Base-by-base conservation (phyloP, 2,888 invertebrate genomes). In the Hirtodrosophila histrioides region DNA sequence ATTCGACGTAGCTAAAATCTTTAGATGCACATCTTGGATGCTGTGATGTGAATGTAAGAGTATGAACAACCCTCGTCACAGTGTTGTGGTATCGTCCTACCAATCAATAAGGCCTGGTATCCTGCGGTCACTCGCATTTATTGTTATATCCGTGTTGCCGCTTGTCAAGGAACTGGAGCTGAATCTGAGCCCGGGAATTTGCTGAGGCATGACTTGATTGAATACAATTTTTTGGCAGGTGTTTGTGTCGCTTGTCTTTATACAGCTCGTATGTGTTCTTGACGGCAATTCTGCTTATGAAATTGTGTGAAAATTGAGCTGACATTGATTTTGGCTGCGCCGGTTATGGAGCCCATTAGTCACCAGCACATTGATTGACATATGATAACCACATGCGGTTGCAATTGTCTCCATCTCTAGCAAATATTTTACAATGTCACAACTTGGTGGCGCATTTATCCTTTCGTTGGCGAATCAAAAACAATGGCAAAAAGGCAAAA, bases 301-400 rank as follows among this genome's bases (percentile, higher is more conserved):
- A 75, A 72, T 64, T 72, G 71, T 71, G 66, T 56, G 62, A 63
- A 84, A 85, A 80, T 80, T 85, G 63, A 66, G 33, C 55, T 70
- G 79, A 76, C 77, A 74, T 77, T 83, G 84, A 73, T 86, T 64
- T 79, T 44, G 64, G 43, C 55, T 49, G 41, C 64, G 53, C 44
- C 46, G 65, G 72, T 56, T 75, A 79, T 64, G 73, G 40, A 37
- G 57, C 36, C 71, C 78, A 86, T 81, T 81, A 79, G 86, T 79
- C 80, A 79, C 57, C 57, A 56, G 51, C 44, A 51, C 62, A 70
- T 84, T 78, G 85, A 86, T 81, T 84, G 85, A 66, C 69, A 81
- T 78, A 69, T 78, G 85, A 81, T 81, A 80, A 61, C 75, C 80
- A 68, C 54, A 64, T 70, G 69, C 55, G 46, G 53, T 68, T 63